Percentiles rank a stretch among this genome's conserved stretches.
Evolutionary conservation across 2,113 vertebrate species (phyloP).

Genomic region (Piaya cayana): DNA sequence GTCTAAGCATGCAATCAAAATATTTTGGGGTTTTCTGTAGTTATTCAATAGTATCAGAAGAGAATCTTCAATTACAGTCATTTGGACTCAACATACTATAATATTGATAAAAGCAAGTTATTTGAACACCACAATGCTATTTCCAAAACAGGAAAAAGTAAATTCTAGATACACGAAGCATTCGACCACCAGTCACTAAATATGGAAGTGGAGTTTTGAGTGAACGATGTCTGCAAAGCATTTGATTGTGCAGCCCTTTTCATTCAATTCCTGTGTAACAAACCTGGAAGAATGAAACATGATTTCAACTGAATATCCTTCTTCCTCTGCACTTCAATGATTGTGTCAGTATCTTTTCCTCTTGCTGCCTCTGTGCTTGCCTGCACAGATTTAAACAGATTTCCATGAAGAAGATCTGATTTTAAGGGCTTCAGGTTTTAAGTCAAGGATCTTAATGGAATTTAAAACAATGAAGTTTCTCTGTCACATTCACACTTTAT

Average conservation of each 20-base stretch:
- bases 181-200: constrained; percentile 7
- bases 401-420: background rate
- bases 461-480: constrained; percentile 1
- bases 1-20: background rate
- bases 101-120: background rate
- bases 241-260: background rate
- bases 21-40: background rate
- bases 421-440: background rate
- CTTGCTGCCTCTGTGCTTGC: background rate
- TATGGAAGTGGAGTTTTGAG: background rate
- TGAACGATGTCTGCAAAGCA: background rate
- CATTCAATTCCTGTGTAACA: background rate
- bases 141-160: background rate
- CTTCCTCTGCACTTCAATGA: background rate
- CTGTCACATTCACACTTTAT: background rate
- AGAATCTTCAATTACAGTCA: background rate
- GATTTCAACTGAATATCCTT: background rate
- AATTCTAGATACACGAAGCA: background rate
- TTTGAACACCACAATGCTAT: background rate
- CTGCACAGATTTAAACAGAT: background rate
- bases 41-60: background rate
- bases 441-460: background rate
- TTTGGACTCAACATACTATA: background rate
- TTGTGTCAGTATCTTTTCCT: background rate
- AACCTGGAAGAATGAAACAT: background rate